These are phyloP conservation scores for Aselliscus stoliczkanus DNA, from an alignment of 2,797 vertebrate genomes.

Conservation along the genomic window DNA sequence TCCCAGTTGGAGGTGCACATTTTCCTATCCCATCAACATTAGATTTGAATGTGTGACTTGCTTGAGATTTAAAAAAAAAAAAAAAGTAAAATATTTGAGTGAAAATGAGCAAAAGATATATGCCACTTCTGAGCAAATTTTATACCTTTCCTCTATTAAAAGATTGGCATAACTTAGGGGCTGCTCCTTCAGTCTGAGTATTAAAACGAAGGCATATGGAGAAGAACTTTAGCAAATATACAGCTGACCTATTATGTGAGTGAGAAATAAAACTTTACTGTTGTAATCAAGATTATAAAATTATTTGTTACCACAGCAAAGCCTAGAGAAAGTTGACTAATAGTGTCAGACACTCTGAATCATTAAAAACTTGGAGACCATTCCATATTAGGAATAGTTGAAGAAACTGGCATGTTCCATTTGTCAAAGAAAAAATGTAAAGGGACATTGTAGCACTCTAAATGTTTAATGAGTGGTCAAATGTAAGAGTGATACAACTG, in stretches of 20 bases:
- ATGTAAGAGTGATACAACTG: not conserved
- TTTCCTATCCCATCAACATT: not conserved
- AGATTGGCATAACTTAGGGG: not conserved
- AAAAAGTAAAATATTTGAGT: not conserved
- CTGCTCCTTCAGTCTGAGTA: not conserved
- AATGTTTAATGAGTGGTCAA: not conserved
- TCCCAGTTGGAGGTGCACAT: not conserved
- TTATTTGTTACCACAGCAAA: not conserved
- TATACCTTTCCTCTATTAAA: not conserved
- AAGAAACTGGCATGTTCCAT: not conserved
- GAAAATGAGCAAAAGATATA: not conserved
- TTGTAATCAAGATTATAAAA: not conserved
- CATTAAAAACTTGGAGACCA: not conserved
- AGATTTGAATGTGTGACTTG: not conserved
- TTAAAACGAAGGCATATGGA: not conserved
- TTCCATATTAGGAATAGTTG: not conserved
- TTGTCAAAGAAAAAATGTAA: not conserved
- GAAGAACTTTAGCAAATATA: not conserved
- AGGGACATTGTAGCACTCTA: not conserved
- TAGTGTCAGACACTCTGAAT: not conserved
- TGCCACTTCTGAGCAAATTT: not conserved
- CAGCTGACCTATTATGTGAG: not conserved
- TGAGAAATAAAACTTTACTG: not conserved
- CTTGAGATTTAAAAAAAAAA: not conserved
- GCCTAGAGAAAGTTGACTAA: not conserved